phyloP scores from a whole-genome alignment of 2,113 vertebrate species.

The Malurus cyaneus region DNA sequence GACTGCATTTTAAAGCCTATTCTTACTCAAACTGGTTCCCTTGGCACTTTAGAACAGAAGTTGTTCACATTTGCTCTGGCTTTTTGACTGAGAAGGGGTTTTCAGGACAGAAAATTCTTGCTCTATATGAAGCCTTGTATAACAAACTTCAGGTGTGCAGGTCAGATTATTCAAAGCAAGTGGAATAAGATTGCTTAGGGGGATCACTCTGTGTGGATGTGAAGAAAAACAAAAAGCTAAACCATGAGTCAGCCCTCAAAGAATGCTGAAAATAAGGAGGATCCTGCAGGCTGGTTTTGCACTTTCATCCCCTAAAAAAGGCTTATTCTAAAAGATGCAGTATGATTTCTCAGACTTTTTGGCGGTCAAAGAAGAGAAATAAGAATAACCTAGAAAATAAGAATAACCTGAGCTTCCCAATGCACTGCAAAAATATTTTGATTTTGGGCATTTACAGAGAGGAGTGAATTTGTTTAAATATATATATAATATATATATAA shows the following conservation, averaged over 20 bases:
- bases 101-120: constrained; percentile 1
- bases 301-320: not conserved
- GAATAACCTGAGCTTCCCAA: not conserved
- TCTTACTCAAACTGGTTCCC: not conserved
- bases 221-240: constrained; percentile 1
- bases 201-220: not conserved
- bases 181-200: not conserved
- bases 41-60: not conserved
- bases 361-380: not conserved
- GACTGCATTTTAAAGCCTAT: not conserved
- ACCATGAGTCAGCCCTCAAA: not conserved
- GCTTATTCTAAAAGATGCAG: not conserved
- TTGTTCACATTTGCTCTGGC: not conserved
- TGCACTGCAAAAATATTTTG: not conserved
- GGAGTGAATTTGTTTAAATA: not conserved
- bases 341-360: not conserved
- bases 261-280: not conserved
- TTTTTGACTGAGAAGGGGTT: not conserved
- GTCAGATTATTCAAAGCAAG: not conserved
- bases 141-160: not conserved
- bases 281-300: not conserved
- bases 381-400: not conserved
- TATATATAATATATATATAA: not conserved
- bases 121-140: not conserved
- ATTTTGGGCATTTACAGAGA: not conserved